Percentiles rank a stretch among this genome's conserved stretches.
Evolutionary conservation across 37 sponge, comb jelly and placozoan genomes (phyloP).

Genomic region (Ianthella basta): DNA sequence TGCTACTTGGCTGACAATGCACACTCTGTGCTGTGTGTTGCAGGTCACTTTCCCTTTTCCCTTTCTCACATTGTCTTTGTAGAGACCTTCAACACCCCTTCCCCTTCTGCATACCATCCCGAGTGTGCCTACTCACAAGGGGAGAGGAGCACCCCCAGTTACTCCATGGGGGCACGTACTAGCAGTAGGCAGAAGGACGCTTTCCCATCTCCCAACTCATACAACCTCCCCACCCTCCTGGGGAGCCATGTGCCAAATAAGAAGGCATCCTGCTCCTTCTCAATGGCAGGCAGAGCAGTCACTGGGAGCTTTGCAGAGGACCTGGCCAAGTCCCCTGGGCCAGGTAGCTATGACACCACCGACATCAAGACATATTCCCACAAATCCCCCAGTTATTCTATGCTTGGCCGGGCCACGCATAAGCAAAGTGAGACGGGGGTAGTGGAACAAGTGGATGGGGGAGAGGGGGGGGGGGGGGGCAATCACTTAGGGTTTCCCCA

Average conservation of each 20-base stretch:
- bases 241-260: conserved; percentile 90
- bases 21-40: too few relatives aligned
- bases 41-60: too few relatives aligned
- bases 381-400: conserved; percentile 92
- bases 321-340: conserved; percentile 96
- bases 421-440: conserved; percentile 39
- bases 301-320: conserved; percentile 94
- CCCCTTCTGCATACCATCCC: conserved; percentile 91
- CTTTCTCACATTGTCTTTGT: neutral
- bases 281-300: conserved; percentile 79
- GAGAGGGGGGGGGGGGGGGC: too few relatives aligned
- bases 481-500: too few relatives aligned
- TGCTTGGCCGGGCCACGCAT: conserved; percentile 87
- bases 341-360: conserved; percentile 87
- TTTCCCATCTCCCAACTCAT: conserved; percentile 93
- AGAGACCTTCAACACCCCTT: conserved; percentile 88
- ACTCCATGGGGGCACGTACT: conserved; percentile 93
- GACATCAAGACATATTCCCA: conserved; percentile 50
- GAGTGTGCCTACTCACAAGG: conserved; percentile 94
- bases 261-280: conserved; percentile 78
- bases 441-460: too few relatives aligned
- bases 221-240: conserved; percentile 89
- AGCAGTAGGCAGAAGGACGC: conserved; percentile 81
- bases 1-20: too few relatives aligned
- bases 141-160: conserved; percentile 89